phyloP scores from a whole-genome alignment of 2,888 invertebrate species.

The Lampropteryx suffumata region DNA sequence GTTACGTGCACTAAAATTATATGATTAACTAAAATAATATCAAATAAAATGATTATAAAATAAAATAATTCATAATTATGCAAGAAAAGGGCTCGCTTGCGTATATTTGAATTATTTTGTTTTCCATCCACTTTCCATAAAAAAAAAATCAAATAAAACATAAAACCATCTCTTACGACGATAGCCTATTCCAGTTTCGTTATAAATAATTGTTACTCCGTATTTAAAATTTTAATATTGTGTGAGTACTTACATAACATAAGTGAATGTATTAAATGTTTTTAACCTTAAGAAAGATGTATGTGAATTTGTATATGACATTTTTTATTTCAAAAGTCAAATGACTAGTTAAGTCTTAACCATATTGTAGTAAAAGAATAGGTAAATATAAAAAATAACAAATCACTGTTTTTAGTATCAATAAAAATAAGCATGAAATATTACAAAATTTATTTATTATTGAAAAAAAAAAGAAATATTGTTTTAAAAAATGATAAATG shows the following conservation, averaged over 20 bases:
- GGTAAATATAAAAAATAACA: conserved; percentile 50
- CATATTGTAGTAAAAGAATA: conserved; percentile 56
- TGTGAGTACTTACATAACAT: conserved; percentile 40
- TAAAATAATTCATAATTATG: conserved; percentile 54
- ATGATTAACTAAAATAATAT: conserved; percentile 12
- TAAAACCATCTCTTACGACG: conserved; percentile 28
- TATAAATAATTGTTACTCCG: conserved; percentile 61
- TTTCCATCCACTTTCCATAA: conserved; percentile 40
- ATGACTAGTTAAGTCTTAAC: conserved; percentile 51
- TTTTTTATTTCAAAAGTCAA: conserved; percentile 43
- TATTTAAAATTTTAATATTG: conserved; percentile 53
- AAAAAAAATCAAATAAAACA: conserved; percentile 15
- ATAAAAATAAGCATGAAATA: conserved; percentile 39
- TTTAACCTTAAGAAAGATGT: conserved; percentile 43
- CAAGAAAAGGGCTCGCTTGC: conserved; percentile 69
- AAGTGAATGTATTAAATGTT: conserved; percentile 69
- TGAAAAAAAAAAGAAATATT: conserved; percentile 52
- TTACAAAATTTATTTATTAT: conserved; percentile 29
- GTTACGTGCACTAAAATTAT: conserved; percentile 31
- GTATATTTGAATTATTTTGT: conserved; percentile 56
- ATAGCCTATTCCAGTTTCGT: conserved; percentile 42
- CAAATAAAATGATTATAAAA: conserved; percentile 42
- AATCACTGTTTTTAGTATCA: conserved; percentile 50
- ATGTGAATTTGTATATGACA: conserved; percentile 52
- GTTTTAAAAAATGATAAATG: conserved; percentile 59